These are phyloP conservation scores for Siniperca knerii DNA, from an alignment of 2,113 vertebrate genomes.

Conservation along the genomic window DNA sequence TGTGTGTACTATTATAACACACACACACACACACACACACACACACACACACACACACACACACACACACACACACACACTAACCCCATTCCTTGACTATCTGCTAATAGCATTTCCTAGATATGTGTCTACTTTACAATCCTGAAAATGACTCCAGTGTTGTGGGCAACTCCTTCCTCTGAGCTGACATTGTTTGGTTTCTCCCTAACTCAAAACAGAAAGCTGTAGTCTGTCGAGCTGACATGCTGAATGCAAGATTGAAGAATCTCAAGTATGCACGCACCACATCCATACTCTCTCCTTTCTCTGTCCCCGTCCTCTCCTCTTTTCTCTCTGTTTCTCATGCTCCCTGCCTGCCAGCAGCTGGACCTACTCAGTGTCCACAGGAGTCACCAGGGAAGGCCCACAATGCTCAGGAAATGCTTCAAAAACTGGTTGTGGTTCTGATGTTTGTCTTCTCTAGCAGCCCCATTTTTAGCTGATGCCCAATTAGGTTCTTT, in stretches of 20 bases:
- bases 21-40: too few relatives aligned
- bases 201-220: slow-evolving; percentile 76
- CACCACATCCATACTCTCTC: slow-evolving; percentile 51
- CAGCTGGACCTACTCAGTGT: slow-evolving; percentile 51
- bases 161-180: slow-evolving; percentile 38
- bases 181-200: slow-evolving; percentile 72
- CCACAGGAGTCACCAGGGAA: slow-evolving; percentile 20
- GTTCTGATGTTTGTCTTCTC: neutral
- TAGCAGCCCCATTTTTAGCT: neutral
- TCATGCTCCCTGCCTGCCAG: slow-evolving; percentile 16
- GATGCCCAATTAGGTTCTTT: neutral
- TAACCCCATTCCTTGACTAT: neutral
- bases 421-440: neutral
- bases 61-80: neutral
- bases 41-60: neutral
- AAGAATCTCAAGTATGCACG: slow-evolving; percentile 77
- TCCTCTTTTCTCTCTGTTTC: slow-evolving; percentile 11
- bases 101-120: slow-evolving; percentile 10
- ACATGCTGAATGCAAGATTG: slow-evolving; percentile 58
- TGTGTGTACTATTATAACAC: neutral
- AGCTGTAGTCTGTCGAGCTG: slow-evolving; percentile 52
- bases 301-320: slow-evolving; percentile 39
- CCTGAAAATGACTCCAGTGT: slow-evolving; percentile 57
- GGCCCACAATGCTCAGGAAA: slow-evolving; percentile 3
- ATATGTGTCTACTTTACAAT: neutral